A percentile compares a stretch with the other conserved stretches of the same genome.
Conservation (phyloP, 92 coral and sea anemone species). For the Ricordea florida region DNA sequence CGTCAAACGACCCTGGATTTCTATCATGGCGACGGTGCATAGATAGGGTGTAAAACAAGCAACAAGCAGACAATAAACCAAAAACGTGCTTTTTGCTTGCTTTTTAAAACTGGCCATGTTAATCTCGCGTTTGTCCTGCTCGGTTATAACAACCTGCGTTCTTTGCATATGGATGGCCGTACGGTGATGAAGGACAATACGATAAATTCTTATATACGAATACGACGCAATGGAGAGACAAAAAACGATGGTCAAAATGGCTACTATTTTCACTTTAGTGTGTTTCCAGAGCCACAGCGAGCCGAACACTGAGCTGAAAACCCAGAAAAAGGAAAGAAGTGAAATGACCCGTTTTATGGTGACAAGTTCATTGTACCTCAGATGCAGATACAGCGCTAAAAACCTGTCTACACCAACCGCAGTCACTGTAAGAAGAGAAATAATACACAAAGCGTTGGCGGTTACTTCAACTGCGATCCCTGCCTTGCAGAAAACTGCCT, state of each 20-base stretch:
- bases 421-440: constrained; percentile 31
- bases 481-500: constrained; percentile 1
- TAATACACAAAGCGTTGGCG: constrained; percentile 12
- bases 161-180: background rate
- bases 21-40: constrained; percentile 10
- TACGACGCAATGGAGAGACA: constrained; percentile 2
- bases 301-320: constrained; percentile 12
- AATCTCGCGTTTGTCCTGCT: background rate
- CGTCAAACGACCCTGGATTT: background rate
- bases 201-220: constrained; percentile 18
- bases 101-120: background rate
- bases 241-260: background rate
- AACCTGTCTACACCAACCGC: constrained; percentile 25
- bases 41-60: constrained; percentile 30
- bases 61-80: constrained; percentile 6
- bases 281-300: constrained; percentile 39
- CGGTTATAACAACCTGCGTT: background rate
- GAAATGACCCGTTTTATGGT: background rate
- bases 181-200: constrained; percentile 11
- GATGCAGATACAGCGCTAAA: constrained; percentile 17
- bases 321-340: constrained; percentile 7
- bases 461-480: constrained; percentile 15
- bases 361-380: constrained; percentile 17
- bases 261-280: background rate
- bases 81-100: constrained; percentile 15